A percentile compares a stretch with the other conserved stretches of the same genome.
Conservation (phyloP, 2,113 vertebrate genomes). For the Syngnathus typhle region DNA sequence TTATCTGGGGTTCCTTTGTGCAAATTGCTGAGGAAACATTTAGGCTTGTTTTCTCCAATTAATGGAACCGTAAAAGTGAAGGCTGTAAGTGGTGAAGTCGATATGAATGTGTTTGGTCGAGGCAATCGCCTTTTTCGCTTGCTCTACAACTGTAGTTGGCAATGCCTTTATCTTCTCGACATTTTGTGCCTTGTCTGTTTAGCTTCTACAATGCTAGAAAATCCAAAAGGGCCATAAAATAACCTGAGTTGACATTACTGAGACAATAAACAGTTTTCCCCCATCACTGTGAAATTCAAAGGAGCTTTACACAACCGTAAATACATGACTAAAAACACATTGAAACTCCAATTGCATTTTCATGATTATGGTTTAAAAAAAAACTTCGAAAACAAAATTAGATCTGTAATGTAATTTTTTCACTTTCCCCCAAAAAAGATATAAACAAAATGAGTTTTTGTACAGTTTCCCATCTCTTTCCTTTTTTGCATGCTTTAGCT, state of each 20-base stretch:
- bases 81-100: slow-evolving; percentile 22
- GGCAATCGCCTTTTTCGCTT: slow-evolving; percentile 16
- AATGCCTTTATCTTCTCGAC: slow-evolving; percentile 21
- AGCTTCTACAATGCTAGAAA: slow-evolving; percentile 23
- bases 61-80: slow-evolving; percentile 31
- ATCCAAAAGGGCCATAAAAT: slow-evolving; percentile 34
- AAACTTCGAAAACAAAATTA: neutral
- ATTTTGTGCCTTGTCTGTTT: slow-evolving; percentile 26
- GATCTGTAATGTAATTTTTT: no score
- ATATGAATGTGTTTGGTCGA: slow-evolving; percentile 23
- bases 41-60: slow-evolving; percentile 46
- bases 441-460: no score
- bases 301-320: slow-evolving; percentile 21
- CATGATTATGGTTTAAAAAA: neutral
- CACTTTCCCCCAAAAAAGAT: no score
- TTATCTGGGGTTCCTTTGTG: slow-evolving; percentile 17
- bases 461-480: no score
- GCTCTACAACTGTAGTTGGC: slow-evolving; percentile 14
- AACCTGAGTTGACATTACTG: slow-evolving; percentile 28
- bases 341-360: neutral
- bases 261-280: slow-evolving; percentile 26
- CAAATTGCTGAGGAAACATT: slow-evolving; percentile 20
- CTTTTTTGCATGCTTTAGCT: no score
- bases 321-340: slow-evolving; percentile 26
- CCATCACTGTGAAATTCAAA: slow-evolving; percentile 3